A percentile compares a stretch with the other conserved stretches of the same genome.
Evolutionary conservation across 2,797 vertebrate genomes (phyloP).

Genomic region (Amphiprion clarkii): DNA sequence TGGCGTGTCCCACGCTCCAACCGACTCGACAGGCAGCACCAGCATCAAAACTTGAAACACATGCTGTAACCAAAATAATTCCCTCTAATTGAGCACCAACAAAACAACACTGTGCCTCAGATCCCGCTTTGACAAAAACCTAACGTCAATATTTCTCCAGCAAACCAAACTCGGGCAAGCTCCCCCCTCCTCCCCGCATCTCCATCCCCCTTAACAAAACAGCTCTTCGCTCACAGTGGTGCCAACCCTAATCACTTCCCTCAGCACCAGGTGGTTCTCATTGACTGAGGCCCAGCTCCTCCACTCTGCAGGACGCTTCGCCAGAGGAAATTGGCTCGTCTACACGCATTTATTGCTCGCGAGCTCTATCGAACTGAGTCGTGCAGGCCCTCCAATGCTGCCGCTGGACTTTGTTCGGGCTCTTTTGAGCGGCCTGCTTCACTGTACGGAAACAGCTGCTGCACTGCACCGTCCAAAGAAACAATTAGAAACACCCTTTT

Average conservation of each 20-base stretch:
- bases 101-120: slow-evolving; percentile 62
- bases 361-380: slow-evolving; percentile 52
- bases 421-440: slow-evolving; percentile 30
- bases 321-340: slow-evolving; percentile 81
- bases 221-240: slow-evolving; percentile 62
- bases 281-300: slow-evolving; percentile 75
- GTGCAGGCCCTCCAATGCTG: slow-evolving; percentile 36
- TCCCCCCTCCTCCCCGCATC: slow-evolving; percentile 24
- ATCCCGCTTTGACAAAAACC: slow-evolving; percentile 51
- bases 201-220: slow-evolving; percentile 71
- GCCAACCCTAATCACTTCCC: slow-evolving; percentile 80
- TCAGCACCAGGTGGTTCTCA: slow-evolving; percentile 83
- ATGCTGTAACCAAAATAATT: slow-evolving; percentile 59
- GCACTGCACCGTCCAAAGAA: slow-evolving; percentile 58
- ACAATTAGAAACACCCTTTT: slow-evolving; percentile 78
- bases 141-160: slow-evolving; percentile 72
- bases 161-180: slow-evolving; percentile 53
- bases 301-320: slow-evolving; percentile 63
- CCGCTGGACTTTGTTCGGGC: slow-evolving; percentile 57
- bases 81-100: slow-evolving; percentile 64
- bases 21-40: slow-evolving; percentile 36
- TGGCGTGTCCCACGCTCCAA: slow-evolving; percentile 45
- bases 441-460: slow-evolving; percentile 70
- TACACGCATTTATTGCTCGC: slow-evolving; percentile 69
- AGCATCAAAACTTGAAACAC: slow-evolving; percentile 61